Evolutionary conservation across 1,140 invertebrate species (phyloP), one percentile per base, ranked within the genome.

Genomic region (Lepidurus arcticus): DNA sequence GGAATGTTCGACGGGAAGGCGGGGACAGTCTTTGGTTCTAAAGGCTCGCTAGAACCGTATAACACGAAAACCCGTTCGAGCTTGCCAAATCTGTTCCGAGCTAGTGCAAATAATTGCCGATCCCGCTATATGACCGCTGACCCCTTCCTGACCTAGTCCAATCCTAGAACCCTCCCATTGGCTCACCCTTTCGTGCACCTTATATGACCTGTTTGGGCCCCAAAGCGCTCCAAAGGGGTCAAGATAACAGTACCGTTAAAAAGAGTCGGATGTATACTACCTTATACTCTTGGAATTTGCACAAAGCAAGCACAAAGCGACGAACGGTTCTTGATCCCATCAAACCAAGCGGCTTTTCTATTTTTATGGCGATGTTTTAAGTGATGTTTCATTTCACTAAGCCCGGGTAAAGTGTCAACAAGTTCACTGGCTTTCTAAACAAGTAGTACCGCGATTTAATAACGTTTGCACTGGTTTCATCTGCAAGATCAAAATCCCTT

Each of bases 81-180:
- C 53, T 65, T 65, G 53, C 53, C 53, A 65, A 65, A 65, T 65
- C 21, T 21, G 8, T 65, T 65, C n/a, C 53, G 16, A 4, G 34
- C 34, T 34, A 34, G 53, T n/a, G 21, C 53, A 65, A 65, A 65
- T 65, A 65, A 65, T 65, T 65, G 53, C 0, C 53, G 21, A 65
- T 65, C 53, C 53, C 53, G 53, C 53, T 65, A 65, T 13, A 13
- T 1, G 53, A 65, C 53, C 53, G 21, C 53, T 65, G 53, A 65
- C 53, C 53, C 53, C 34, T 34, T 34, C 34, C 53, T 65, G 53
- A 65, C 53, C 53, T 21, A 65, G 53, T 65, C 53, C n/a, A 65
- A 65, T 21, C 13, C 16, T 65, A 13, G 53, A 21, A 65, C 16
- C 53, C 53, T 34, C 45, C 53, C 53, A n/a, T 21, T 65, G 53